A percentile compares a stretch with the other conserved stretches of the same genome.
Conservation (phyloP, 2,888 invertebrate genomes). For the Drosophila greeni region DNA sequence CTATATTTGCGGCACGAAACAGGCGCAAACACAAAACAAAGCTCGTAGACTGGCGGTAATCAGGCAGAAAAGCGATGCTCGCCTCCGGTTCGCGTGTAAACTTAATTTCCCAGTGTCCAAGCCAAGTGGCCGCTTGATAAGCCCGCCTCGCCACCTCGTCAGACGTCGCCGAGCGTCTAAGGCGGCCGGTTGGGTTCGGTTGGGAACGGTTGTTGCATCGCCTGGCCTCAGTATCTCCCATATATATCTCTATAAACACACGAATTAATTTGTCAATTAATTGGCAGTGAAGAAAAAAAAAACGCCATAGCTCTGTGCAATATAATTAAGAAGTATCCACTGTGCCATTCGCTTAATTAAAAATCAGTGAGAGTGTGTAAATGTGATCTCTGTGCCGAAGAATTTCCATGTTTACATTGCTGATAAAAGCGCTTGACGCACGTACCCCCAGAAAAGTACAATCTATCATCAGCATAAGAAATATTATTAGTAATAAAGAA, state of each 20-base stretch:
- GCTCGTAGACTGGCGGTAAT: constrained; percentile 19
- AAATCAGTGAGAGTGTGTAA: constrained; percentile 22
- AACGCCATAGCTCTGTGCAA: constrained; percentile 1
- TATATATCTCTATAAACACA: constrained; percentile 3
- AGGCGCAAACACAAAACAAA: constrained; percentile 9
- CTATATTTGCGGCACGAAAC: constrained; percentile 38
- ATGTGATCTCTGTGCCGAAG: constrained; percentile 29
- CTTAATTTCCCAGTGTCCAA: constrained; percentile 23
- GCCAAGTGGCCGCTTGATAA: constrained; percentile 27
- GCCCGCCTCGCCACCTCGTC: constrained; percentile 11
- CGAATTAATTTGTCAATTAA: constrained; percentile 32
- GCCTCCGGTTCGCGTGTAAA: constrained; percentile 34
- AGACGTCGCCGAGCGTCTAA: constrained; percentile 39
- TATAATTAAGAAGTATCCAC: constrained; percentile 19
- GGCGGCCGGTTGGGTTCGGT: constrained; percentile 23
- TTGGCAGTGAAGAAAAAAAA: constrained; percentile 5
- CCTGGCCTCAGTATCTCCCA: constrained; percentile 4
- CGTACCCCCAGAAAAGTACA: constrained; percentile 18
- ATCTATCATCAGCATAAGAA: constrained; percentile 9
- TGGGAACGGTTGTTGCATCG: constrained; percentile 18
- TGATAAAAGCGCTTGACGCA: constrained; percentile 31
- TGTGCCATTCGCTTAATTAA: constrained; percentile 15
- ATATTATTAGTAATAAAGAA: constrained; percentile 6
- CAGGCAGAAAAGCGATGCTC: constrained; percentile 35
- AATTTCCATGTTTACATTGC: constrained; percentile 28